phyloP scores from a whole-genome alignment of 2,797 vertebrate genomes.

The Lithobates sylvaticus region DNA sequence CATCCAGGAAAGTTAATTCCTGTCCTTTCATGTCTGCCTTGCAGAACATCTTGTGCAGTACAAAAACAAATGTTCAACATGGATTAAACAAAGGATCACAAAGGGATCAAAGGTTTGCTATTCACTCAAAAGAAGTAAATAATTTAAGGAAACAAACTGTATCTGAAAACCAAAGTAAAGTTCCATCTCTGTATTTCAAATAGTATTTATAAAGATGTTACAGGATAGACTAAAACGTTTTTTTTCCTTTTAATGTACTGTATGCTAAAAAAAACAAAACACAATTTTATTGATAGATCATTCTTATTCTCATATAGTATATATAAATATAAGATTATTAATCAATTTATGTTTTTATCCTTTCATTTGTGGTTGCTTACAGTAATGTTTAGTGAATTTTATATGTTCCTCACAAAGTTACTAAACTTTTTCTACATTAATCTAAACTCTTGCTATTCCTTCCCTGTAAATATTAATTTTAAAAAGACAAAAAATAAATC shows the following conservation, averaged over 20 bases:
- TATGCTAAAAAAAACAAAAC: background rate
- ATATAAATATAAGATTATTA: no score
- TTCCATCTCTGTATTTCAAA: background rate
- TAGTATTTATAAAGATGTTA: background rate
- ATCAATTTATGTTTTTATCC: no score
- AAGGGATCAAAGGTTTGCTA: background rate
- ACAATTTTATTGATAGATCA: no score
- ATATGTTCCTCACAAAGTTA: no score
- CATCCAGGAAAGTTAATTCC: background rate
- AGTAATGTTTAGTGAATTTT: no score
- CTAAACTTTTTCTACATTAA: no score
- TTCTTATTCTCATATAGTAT: no score
- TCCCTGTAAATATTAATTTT: no score
- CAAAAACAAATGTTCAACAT: background rate
- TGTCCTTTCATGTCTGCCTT: background rate
- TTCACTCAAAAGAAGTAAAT: conserved; percentile 6
- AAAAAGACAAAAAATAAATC: no score
- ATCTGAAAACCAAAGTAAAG: background rate
- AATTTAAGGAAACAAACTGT: conserved; percentile 16
- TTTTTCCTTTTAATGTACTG: background rate
- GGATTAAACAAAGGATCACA: background rate
- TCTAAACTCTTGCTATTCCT: no score
- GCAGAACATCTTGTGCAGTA: background rate
- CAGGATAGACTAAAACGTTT: background rate
- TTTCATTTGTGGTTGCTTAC: no score